Evolutionary conservation across 30 jellyfish, hydroid and myxozoan species (phyloP), one percentile per base, ranked within the genome.

Genomic region (Chironex yamaguchii): DNA sequence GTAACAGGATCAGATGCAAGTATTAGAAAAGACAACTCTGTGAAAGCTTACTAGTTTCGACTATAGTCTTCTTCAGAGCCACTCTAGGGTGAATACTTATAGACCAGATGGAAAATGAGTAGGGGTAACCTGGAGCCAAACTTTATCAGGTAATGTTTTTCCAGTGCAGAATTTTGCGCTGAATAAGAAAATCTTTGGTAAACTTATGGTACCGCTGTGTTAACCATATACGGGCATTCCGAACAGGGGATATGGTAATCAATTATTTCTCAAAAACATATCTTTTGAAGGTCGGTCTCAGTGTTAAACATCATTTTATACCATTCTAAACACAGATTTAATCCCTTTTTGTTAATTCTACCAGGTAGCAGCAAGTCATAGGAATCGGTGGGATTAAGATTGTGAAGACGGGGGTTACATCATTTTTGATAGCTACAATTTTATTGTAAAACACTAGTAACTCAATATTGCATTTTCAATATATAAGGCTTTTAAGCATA

Each of bases 191-290:
- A 54, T 54, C 71, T 54, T 54, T 54, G 23, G 71, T 54, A 54
- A 54, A 54, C 71, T 54, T 54, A 54, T 32, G 71, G 21, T 32
- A 54, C 71, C 71, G 71, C 71, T 54, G 71, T 32, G 71, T 54
- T 54, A n/a, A 54, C 23, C 71, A 54, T n/a, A 54, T 54, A 54
- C 25, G 71, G 71, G 71, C 71, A 54, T 3, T 54, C 25, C 25
- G 21, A 32, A 54, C 21, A 28, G 11, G 71, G 71, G 71, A 32
- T 54, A 54, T n/a, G 31, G 22, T 54, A 54, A 54, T n/a, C 21
- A 54, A n/a, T 54, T 54, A n/a, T 54, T 54, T 54, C 71, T 28
- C 71, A 32, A 54, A 54, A n/a, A n/a, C n/a, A n/a, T n/a, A 32
- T 20, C 25, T 28, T 32, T 54, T 54, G 21, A 54, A 54, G 25